Percentiles rank a stretch among this genome's conserved stretches.
These are phyloP conservation scores for Agriotes lineatus DNA, from an alignment of 2,888 invertebrate genomes.

Conservation along the genomic window DNA sequence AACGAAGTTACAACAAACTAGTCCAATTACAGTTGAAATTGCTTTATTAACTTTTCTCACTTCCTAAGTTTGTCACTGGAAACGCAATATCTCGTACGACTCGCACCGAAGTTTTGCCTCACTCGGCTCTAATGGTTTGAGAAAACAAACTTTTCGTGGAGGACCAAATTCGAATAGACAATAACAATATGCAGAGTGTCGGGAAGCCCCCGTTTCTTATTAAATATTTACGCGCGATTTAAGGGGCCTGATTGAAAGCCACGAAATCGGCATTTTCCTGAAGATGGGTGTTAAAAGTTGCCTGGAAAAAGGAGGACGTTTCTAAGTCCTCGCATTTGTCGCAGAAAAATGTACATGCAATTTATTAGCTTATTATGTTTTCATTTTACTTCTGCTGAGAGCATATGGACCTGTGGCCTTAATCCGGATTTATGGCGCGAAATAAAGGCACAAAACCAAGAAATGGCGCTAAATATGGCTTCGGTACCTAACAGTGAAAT, in stretches of 20 bases:
- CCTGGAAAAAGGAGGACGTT: too few species aligned
- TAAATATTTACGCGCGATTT: background rate
- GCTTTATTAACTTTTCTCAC: slow-evolving; percentile 31
- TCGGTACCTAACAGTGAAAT: background rate
- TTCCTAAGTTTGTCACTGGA: slow-evolving; percentile 26
- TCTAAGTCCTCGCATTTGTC: too few species aligned
- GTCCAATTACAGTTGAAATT: slow-evolving; percentile 29
- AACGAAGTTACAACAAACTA: slow-evolving; percentile 25
- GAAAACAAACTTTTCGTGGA: background rate
- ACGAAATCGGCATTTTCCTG: too few species aligned
- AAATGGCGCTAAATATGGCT: slow-evolving; percentile 8
- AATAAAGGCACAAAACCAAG: slow-evolving; percentile 12
- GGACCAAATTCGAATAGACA: slow-evolving; percentile 2
- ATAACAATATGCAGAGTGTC: background rate
- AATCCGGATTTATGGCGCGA: background rate
- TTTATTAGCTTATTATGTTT: background rate
- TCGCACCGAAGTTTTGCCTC: slow-evolving; percentile 11
- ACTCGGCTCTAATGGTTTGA: slow-evolving; percentile 12
- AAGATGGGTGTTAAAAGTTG: too few species aligned
- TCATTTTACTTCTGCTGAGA: slow-evolving; percentile 1
- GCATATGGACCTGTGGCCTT: background rate
- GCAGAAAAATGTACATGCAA: too few species aligned
- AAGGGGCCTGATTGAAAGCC: too few species aligned
- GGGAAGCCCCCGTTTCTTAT: background rate
- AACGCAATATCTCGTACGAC: slow-evolving; percentile 28